Evolutionary conservation across 2,113 vertebrate genomes (phyloP), one percentile per base, ranked within the genome.

Genomic region (Brachypodius melanocephalos): DNA sequence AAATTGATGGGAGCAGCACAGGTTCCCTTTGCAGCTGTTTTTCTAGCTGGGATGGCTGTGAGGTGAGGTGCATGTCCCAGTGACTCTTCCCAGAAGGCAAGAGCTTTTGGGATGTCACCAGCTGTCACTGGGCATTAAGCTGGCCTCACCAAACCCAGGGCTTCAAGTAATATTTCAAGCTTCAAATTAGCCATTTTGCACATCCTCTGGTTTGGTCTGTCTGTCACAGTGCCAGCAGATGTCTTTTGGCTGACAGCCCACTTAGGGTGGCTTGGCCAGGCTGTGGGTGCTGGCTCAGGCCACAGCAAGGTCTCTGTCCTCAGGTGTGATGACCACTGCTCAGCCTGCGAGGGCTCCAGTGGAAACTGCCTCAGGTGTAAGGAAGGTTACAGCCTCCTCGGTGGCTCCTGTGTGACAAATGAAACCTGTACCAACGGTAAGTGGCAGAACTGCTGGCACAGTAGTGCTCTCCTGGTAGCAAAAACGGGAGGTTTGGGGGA

Each of bases 401-500:
- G 98, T 9, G 96, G 96, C 65, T 98, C 98, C 1, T 99, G 99
- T 59, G 92, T 99, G 26, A 92, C 98, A 29, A 98, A 98, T 15
- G 98, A 98, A 84, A 98, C 98, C 10, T 99, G 99, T 96, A 98
- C 97, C 96, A 98, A 99, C 0, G 98, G 99, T 99, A 96, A 97
- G 98, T 20, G 42, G 9, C 29, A 55, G 68, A 89, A 32, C 31
- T 8, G 1, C 29, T 77, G 38, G 42, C 49, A 63, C 34, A 1
- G 1, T 2, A 8, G 11, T 43, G 36, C 52, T 75, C 61, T 36
- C 38, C 46, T 1, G 0, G 17, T 16, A 66, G 57, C 51, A 77
- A 76, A 74, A 88, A 34, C 6, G 8, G 63, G 65, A 36, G 12
- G 2, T 63, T 69, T 43, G 18, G 63, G 85, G 59, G 63, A 74